These are phyloP conservation scores for Nemotelus pantherinus DNA, from an alignment of 2,888 invertebrate genomes.

Conservation along the genomic window DNA sequence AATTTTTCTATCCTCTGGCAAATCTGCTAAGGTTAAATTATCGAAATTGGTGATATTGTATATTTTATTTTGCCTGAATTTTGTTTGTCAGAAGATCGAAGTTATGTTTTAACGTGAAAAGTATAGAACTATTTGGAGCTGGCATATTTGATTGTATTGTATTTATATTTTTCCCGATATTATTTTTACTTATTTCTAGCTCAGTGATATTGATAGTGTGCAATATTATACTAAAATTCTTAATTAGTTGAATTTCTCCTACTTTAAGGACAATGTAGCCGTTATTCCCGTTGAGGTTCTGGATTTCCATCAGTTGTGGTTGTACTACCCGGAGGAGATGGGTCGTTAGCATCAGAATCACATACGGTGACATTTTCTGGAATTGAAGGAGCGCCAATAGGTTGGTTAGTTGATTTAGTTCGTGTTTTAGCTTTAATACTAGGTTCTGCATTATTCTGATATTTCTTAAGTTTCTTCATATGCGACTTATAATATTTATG, in stretches of 20 bases:
- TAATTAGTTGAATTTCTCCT: background rate
- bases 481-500: slow-evolving; percentile 14
- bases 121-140: background rate
- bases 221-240: background rate
- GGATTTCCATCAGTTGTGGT: slow-evolving; percentile 5
- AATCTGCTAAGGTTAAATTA: background rate
- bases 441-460: slow-evolving; percentile 7
- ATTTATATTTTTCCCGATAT: background rate
- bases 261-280: background rate
- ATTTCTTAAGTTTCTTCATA: slow-evolving; percentile 6
- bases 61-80: background rate
- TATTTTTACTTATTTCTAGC: background rate
- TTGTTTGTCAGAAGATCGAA: background rate
- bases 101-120: background rate
- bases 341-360: too few species aligned
- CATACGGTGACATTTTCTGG: too few species aligned
- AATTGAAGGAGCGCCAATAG: background rate
- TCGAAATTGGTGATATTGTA: background rate
- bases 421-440: background rate
- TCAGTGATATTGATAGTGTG: slow-evolving; percentile 5
- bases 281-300: slow-evolving; percentile 8
- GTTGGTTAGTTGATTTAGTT: background rate
- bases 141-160: background rate
- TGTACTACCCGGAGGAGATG: too few species aligned
- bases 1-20: slow-evolving; percentile 2